Evolutionary conservation across 2,888 invertebrate species (phyloP).

Genomic region (Idaea straminata): DNA sequence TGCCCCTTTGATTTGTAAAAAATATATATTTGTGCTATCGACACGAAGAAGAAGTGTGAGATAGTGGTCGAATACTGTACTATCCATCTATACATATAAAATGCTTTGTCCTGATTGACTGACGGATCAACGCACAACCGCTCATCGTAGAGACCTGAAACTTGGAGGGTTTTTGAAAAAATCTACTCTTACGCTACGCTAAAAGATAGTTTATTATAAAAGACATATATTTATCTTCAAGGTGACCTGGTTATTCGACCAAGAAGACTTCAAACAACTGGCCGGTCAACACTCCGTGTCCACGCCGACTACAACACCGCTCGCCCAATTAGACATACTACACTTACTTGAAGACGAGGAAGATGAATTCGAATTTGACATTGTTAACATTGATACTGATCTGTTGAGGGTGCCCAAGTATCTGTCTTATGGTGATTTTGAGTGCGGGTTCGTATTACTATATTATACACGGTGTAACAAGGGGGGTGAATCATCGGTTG

Average conservation of each 20-base stretch:
- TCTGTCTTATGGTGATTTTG: conserved; percentile 39
- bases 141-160: too few species aligned
- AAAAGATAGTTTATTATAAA: neutral
- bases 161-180: too few species aligned
- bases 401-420: conserved; percentile 52
- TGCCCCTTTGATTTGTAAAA: too few species aligned
- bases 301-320: neutral
- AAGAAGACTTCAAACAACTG: conserved; percentile 34
- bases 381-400: conserved; percentile 61
- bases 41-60: too few species aligned
- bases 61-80: too few species aligned
- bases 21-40: too few species aligned
- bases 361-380: conserved; percentile 74
- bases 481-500: too few species aligned
- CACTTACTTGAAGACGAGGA: conserved; percentile 68
- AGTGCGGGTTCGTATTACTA: conserved; percentile 31
- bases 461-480: too few species aligned
- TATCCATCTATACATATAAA: too few species aligned
- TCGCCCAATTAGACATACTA: conserved; percentile 34
- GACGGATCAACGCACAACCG: too few species aligned
- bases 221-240: conserved; percentile 14
- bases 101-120: too few species aligned
- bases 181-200: too few species aligned
- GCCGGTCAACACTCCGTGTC: conserved; percentile 7
- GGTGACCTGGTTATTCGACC: conserved; percentile 52